Conservation (phyloP, 2,797 vertebrate genomes). For the Percopsis omiscomaycus region DNA sequence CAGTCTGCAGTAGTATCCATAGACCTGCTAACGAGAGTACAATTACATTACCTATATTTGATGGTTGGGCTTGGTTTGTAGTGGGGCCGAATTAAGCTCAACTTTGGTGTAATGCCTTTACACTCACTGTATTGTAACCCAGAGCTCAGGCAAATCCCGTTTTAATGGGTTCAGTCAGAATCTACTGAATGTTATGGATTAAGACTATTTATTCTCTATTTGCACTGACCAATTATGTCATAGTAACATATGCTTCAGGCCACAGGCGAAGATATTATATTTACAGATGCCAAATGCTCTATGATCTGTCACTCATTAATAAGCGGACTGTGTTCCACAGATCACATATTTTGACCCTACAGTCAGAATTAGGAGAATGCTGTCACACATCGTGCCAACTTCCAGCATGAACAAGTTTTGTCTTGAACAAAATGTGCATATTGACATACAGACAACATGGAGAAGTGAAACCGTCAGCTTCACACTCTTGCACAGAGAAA, state of each 20-base stretch:
- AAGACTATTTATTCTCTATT: slow-evolving; percentile 54
- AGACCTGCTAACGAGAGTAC: not conserved
- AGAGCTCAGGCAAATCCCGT: slow-evolving; percentile 42
- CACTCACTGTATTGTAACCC: slow-evolving; percentile 23
- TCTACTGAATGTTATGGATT: slow-evolving; percentile 26
- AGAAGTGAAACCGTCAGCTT: not conserved
- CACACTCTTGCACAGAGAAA: not conserved
- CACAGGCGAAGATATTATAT: slow-evolving; percentile 8
- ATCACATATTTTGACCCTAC: not conserved
- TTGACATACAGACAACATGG: no score
- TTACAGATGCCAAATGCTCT: slow-evolving; percentile 17
- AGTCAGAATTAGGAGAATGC: slow-evolving; percentile 38
- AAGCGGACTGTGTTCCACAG: slow-evolving; percentile 11
- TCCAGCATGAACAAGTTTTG: no score
- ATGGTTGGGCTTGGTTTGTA: no score
- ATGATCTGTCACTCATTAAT: slow-evolving; percentile 22
- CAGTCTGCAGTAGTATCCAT: no score
- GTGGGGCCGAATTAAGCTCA: no score
- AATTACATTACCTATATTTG: no score
- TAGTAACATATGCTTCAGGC: slow-evolving; percentile 16
- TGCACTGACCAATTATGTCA: slow-evolving; percentile 65
- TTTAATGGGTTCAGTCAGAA: slow-evolving; percentile 9
- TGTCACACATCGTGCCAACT: no score
- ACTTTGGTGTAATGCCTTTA: not conserved
- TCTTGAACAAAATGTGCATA: no score